Conservation (phyloP, 2,888 invertebrate genomes). For the Plagodis dolabraria region DNA sequence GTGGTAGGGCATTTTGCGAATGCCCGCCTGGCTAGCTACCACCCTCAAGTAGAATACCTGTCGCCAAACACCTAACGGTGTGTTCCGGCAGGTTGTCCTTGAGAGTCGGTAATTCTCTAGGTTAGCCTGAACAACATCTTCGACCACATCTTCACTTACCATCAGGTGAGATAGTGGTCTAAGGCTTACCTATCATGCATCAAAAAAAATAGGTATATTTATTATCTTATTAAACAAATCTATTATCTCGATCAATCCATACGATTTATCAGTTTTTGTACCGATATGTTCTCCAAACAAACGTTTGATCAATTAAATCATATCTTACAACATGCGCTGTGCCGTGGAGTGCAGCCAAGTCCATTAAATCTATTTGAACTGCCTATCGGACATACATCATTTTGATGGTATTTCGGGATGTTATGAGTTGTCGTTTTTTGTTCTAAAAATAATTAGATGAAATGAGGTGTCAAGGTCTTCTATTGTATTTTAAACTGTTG, state of each 20-base stretch:
- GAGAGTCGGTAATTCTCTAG: no score
- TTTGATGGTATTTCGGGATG: neutral
- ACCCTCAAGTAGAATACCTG: no score
- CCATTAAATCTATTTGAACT: slow-evolving; percentile 11
- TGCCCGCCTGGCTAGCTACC: no score
- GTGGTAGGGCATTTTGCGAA: no score
- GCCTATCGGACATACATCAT: slow-evolving; percentile 1
- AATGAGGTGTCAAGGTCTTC: slow-evolving; percentile 6
- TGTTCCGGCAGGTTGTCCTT: no score
- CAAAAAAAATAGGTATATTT: no score
- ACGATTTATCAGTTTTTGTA: neutral
- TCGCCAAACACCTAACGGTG: no score
- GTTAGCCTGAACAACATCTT: no score
- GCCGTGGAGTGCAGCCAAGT: slow-evolving; percentile 14
- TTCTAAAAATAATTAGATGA: neutral
- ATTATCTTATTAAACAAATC: no score
- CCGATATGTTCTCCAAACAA: slow-evolving; percentile 14
- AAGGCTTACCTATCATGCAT: no score
- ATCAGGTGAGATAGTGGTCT: no score
- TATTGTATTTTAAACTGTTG: neutral
- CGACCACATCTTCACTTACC: no score
- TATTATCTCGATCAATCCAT: neutral
- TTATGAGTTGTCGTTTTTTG: neutral
- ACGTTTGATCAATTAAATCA: slow-evolving; percentile 5
- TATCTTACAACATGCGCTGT: neutral